phyloP scores from a whole-genome alignment of 1,140 invertebrate species.

The Drosophila pallidifrons region DNA sequence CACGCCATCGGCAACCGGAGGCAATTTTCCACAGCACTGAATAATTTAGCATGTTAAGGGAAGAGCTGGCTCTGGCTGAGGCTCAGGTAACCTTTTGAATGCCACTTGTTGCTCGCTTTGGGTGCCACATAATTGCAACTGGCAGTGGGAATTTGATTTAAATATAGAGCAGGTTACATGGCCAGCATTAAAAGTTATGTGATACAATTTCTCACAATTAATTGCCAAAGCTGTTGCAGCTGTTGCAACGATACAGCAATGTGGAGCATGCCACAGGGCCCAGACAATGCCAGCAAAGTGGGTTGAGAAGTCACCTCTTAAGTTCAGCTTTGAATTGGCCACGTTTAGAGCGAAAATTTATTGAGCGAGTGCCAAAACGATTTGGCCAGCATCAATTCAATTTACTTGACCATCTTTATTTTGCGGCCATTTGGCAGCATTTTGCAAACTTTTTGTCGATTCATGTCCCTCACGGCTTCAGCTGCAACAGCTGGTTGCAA shows the following conservation, averaged over 20 bases:
- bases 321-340: not conserved
- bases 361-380: conserved; percentile 34
- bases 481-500: conserved; percentile 45
- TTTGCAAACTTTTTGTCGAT: conserved; percentile 40
- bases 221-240: conserved; percentile 16
- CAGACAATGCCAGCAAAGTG: not conserved
- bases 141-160: conserved; percentile 69
- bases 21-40: conserved; percentile 70
- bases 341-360: not conserved
- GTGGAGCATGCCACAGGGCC: not conserved
- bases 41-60: conserved; percentile 26
- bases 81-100: conserved; percentile 28
- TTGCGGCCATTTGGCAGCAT: conserved; percentile 28
- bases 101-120: conserved; percentile 62
- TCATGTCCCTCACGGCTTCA: conserved; percentile 45
- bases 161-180: conserved; percentile 57
- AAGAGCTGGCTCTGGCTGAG: not conserved
- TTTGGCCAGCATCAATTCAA: conserved; percentile 43
- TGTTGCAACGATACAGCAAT: not conserved
- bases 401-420: conserved; percentile 39
- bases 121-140: conserved; percentile 59
- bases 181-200: conserved; percentile 54
- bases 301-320: not conserved
- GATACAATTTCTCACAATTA: conserved; percentile 52
- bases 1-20: conserved; percentile 60